Percentiles rank a stretch among this genome's conserved stretches.
phyloP scores from a whole-genome alignment of 2,888 invertebrate species.

The Cosmia trapezina region DNA sequence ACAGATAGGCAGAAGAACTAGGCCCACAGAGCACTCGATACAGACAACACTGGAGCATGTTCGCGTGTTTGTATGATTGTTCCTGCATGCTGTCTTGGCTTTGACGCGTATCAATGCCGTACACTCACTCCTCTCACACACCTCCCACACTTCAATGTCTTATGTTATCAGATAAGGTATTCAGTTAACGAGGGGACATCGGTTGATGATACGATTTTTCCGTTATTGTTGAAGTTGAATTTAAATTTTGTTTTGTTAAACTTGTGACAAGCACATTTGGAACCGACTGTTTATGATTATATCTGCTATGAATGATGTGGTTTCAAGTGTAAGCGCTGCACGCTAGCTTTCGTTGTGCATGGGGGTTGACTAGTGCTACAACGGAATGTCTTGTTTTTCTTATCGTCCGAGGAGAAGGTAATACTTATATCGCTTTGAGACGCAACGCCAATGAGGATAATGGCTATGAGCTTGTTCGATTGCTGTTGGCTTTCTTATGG shows the following conservation, averaged over 20 bases:
- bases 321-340: constrained; percentile 88
- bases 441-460: constrained; percentile 84
- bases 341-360: constrained; percentile 91
- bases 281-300: constrained; percentile 76
- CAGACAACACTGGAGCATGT: constrained; percentile 87
- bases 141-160: constrained; percentile 75
- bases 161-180: constrained; percentile 68
- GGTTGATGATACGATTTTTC: constrained; percentile 64
- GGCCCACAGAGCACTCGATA: constrained; percentile 86
- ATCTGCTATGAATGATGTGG: constrained; percentile 85
- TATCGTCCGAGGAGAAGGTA: constrained; percentile 85
- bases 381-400: constrained; percentile 85
- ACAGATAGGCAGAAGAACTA: constrained; percentile 72
- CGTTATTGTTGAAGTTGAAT: constrained; percentile 65
- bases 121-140: constrained; percentile 82
- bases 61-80: constrained; percentile 85
- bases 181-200: constrained; percentile 65
- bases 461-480: constrained; percentile 88
- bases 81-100: constrained; percentile 90
- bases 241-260: constrained; percentile 72
- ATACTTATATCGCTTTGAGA: constrained; percentile 86
- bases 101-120: constrained; percentile 78
- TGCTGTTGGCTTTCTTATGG: constrained; percentile 89
- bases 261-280: constrained; percentile 81
- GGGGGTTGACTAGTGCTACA: constrained; percentile 88